Base-by-base conservation (phyloP, 2,113 vertebrate species). In the Meles meles region DNA sequence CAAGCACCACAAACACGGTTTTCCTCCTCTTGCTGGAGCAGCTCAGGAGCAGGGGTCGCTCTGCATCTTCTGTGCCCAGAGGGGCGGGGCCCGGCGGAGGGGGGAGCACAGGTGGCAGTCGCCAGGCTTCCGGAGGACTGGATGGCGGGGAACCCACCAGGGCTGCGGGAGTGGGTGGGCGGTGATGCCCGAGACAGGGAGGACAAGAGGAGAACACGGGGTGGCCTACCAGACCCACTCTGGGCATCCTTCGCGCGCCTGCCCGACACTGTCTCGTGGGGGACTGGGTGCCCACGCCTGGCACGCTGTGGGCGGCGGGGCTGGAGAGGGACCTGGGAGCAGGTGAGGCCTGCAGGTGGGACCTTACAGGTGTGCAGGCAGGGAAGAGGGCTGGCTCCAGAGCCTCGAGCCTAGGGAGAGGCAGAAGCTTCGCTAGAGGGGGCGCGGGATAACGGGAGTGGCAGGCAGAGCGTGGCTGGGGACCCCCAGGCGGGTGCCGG, bases 231-330 rank as follows among this genome's bases (percentile, higher is more conserved):
- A 20, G 9, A 17, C 7, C 49, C 4, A 0, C 14, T 21, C 7
- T 4, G 29, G 69, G 9, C 25, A 2, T 23, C 27, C 34, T 17
- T 42, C 2, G 1, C 1, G 27, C 5, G 27, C 21, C 71, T n/a
- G 1, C 49, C 14, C 2, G 29, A 25, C n/a, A 0, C 5, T 0
- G 1, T 18, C 13, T 12, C 0, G 7, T 47, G 14, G 42, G 72
- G 72, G 6, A 1, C 20, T 14, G 20, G 27, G 18, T 7, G 31
- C n/a, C n/a, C 76, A 8, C 2, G 3, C 76, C n/a, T 52, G 13
- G 61, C 1, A 12, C 11, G 23, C 37, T 3, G n/a, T 6, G 27
- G 63, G 47, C 10, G 14, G 37, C 55, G 3, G 27, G 42, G 29
- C 49, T 29, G 57, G 49, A 65, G 55, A 49, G 57, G 14, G 27